Base-by-base conservation (phyloP, 2,797 vertebrate genomes). In the Pipistrellus pygmaeus region DNA sequence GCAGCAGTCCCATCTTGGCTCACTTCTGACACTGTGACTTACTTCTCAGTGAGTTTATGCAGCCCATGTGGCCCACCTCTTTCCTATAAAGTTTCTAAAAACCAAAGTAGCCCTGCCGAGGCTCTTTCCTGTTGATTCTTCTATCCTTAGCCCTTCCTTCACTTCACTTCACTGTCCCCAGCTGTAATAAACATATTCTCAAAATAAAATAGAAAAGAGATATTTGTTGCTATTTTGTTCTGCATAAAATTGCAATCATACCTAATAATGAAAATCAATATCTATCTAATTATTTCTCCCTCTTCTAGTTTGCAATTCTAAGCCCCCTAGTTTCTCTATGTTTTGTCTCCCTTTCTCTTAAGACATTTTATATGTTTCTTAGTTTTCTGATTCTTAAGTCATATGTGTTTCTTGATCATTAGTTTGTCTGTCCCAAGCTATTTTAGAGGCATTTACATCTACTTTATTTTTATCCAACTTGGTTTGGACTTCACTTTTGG, bases 311-410 rank as follows among this genome's bases (percentile, higher is more conserved):
- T 92, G 90, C 13, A 90, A 0, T 46, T 35, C 13, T 41, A 68
- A 72, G 8, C 1, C 15, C 82, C 6, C 8, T 77, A 9, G 55
- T 78, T 38, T 84, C 21, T 81, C 30, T 27, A 2, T 53, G 23
- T 76, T 1, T 44, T 91, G 1, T 76, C 35, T 91, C 12, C 25
- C 8, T 93, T 76, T 80, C 35, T 82, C 27, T 88, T 85, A 72
- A 62, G 46, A 27, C 5, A 25, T 86, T 30, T 38, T 76, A 51
- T 51, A 20, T 7, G 44, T n/a, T 78, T 30, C 3, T 86, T 90
- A 25, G 57, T 41, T 92, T 92, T 77, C 25, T 92, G 15, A 76
- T 60, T 94, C 53, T 95, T 46, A 71, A 60, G 30, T 57, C 69
- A 30, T 5, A 32, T 20, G 7, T 87, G 23, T 84, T 92, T 81